Base-by-base conservation (phyloP, 2,888 invertebrate species). In the Perithous albicinctus region DNA sequence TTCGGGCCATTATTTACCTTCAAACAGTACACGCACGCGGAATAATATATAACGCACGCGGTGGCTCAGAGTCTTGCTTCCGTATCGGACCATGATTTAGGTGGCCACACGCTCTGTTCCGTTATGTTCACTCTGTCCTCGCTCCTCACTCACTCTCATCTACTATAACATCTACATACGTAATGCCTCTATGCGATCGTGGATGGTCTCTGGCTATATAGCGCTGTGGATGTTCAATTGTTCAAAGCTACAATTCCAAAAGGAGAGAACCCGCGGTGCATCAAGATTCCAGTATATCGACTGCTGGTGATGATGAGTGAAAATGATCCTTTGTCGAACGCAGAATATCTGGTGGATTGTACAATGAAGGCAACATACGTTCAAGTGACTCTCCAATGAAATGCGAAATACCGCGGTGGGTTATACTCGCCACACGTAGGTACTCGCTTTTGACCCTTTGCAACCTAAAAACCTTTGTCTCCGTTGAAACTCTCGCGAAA, bases 41-140 rank as follows among this genome's bases (percentile, higher is more conserved):
- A 87, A 87, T 85, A 88, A 89, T 84, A 82, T 85, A 85, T 82
- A 83, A 85, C 86, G 81, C 70, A 84, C 69, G 74, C 54, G 80
- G 77, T 76, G 75, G 72, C 59, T 73, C 78, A 72, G 84, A 84
- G 86, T 86, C 87, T 87, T 88, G 87, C 76, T 79, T 80, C 84
- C 81, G 75, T 86, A 86, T 88, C 86, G 82, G 84, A 67, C 80
- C 86, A 88, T 88, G 87, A 89, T 86, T 89, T 85, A 85, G 78
- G 43, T 73, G 64, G 54, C 73, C 72, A n/a, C 74, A 66, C 74
- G 20, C 78, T 85, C 85, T 61, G 72, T 59, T 66, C 67, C 82
- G 77, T 85, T 83, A 86, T 85, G 81, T 76, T 78, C 54, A 29
- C 63, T 61, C 32, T 61, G 38, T 20, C 7, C 59, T 8, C 67